Base-by-base conservation (phyloP, 2,888 invertebrate genomes). In the Tenodera sinensis region DNA sequence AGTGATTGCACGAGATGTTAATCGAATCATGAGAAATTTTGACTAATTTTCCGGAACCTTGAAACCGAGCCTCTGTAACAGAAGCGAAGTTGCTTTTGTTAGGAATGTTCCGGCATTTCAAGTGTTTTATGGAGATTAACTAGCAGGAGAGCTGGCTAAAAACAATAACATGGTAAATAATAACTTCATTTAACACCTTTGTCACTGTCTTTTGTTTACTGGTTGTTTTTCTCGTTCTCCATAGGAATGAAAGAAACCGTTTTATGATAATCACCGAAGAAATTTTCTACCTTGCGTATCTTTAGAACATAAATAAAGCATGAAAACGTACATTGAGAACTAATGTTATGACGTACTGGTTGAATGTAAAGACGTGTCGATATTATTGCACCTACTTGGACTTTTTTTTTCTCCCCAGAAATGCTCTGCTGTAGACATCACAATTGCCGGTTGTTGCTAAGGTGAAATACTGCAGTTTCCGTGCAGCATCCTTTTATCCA, bases 41-140 rank as follows among this genome's bases (percentile, higher is more conserved):
- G 54, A 71, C 54, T 71, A 6, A 71, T 71, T 71, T 71, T 71
- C 20, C 54, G 54, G 54, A 71, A 71, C 54, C 54, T 71, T 71
- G 54, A 25, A 71, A 71, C 54, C 20, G 54, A 71, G 20, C 8
- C 54, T 71, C 20, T 71, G 82, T 82, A 34, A 28, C 87, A 87
- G 82, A 87, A 83, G 87, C 87, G 27, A 83, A 87, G 81, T 87
- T 87, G 87, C 87, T 87, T 87, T 87, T 87, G 87, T 87, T 87
- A 30, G 82, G 34, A 42, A 34, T 82, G 82, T 87, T 71, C 20
- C 54, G 54, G 54, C 25, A 71, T 71, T 71, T 71, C 54, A 71
- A 8, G 54, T 71, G 20, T 71, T 71, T 71, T 20, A 71, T 71
- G 54, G 54, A 71, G 54, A 6, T 71, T 71, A 4, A 71, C 3